Conservation (phyloP, 2,113 vertebrate genomes). For the Pionites leucogaster region DNA sequence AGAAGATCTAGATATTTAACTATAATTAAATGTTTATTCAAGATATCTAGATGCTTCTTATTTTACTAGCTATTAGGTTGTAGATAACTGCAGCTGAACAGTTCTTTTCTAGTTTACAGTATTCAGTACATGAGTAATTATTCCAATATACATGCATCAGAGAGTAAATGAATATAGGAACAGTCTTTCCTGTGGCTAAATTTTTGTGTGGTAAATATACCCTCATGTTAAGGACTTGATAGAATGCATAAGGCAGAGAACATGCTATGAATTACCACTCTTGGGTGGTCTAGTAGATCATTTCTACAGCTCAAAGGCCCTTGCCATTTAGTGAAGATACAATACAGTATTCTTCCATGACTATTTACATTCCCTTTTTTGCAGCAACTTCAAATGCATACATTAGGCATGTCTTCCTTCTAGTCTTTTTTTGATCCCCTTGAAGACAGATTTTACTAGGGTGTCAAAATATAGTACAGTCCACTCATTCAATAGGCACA, state of each 20-base stretch:
- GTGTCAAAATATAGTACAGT: constrained; percentile 21
- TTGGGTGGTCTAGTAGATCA: constrained; percentile 44
- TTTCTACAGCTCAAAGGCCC: constrained; percentile 1
- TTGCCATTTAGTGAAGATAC: not conserved
- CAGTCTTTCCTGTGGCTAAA: constrained; percentile 7
- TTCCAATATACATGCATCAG: not conserved
- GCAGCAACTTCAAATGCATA: constrained; percentile 40
- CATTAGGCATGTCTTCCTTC: not conserved
- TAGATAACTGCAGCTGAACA: not conserved
- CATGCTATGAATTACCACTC: not conserved
- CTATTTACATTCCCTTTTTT: constrained; percentile 35
- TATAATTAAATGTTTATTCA: not conserved
- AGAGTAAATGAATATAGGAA: not conserved
- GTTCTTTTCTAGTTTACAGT: not conserved
- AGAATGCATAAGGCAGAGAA: constrained; percentile 34
- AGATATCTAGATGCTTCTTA: not conserved
- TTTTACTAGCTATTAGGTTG: not conserved
- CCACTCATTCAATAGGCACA: not conserved
- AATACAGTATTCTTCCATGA: constrained; percentile 44
- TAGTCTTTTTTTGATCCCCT: constrained; percentile 23
- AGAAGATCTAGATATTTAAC: not conserved
- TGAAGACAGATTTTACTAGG: not conserved
- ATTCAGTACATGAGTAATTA: constrained; percentile 12
- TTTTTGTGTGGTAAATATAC: constrained; percentile 40
- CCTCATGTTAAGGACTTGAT: constrained; percentile 9